A percentile compares a stretch with the other conserved stretches of the same genome.
Conservation (phyloP, 2,113 vertebrate species). For the Uria lomvia region DNA sequence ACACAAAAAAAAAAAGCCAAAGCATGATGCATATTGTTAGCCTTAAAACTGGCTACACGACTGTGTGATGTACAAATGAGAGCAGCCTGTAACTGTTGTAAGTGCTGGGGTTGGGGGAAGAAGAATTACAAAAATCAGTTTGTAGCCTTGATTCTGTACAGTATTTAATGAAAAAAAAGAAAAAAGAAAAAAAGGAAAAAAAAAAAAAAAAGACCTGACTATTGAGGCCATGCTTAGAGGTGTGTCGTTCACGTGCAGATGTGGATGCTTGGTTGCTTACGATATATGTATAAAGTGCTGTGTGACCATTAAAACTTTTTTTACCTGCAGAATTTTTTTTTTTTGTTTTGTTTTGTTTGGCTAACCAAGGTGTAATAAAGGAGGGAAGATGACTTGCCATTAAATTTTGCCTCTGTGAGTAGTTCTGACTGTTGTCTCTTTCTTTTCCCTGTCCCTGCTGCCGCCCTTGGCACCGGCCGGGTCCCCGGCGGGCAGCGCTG, state of each 20-base stretch:
- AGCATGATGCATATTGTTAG: constrained; percentile 93
- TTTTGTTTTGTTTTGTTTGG: constrained; percentile 67
- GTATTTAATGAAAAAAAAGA: constrained; percentile 69
- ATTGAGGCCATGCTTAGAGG: constrained; percentile 68
- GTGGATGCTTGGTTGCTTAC: constrained; percentile 84
- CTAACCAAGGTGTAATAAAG: constrained; percentile 74
- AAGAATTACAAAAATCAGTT: constrained; percentile 70
- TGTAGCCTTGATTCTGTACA: constrained; percentile 84
- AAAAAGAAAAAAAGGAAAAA: neutral
- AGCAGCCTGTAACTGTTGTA: constrained; percentile 59
- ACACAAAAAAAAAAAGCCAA: constrained; percentile 82
- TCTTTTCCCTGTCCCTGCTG: neutral
- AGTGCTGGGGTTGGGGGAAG: constrained; percentile 31
- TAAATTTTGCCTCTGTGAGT: constrained; percentile 76
- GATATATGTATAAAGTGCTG: constrained; percentile 85
- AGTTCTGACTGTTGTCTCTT: constrained; percentile 28
- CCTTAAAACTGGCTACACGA: constrained; percentile 82
- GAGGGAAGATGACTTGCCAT: constrained; percentile 75
- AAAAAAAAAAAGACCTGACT: constrained; percentile 13
- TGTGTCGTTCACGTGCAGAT: constrained; percentile 75
- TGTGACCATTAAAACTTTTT: constrained; percentile 78
- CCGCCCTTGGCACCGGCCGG: neutral
- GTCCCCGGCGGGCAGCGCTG: rapidly evolving
- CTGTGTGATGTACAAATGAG: constrained; percentile 81
- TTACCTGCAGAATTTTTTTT: constrained; percentile 72